A percentile compares a stretch with the other conserved stretches of the same genome.
phyloP scores from a whole-genome alignment of 2,888 invertebrate species.

The Euzetes globulus region DNA sequence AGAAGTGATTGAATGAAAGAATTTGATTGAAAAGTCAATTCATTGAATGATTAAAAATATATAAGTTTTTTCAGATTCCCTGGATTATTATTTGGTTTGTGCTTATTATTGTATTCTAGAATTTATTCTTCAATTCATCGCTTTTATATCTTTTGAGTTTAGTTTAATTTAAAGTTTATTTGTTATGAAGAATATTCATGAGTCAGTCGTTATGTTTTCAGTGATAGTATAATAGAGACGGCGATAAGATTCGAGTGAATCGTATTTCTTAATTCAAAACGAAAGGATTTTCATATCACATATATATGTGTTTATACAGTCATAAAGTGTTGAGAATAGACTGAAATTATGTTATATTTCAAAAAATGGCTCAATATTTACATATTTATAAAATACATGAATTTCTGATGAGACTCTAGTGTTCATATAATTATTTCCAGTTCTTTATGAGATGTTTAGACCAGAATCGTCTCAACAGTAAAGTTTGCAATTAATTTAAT shows the following conservation, averaged over 20 bases:
- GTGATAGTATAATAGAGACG: background rate
- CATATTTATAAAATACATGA: background rate
- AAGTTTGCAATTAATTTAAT: background rate
- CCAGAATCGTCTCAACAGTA: background rate
- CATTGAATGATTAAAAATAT: too few species aligned
- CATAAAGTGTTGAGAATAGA: background rate
- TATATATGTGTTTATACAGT: slow-evolving; percentile 4
- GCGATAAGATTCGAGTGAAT: background rate
- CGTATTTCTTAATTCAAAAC: background rate
- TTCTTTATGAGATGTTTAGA: background rate
- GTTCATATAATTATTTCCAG: background rate
- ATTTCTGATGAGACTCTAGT: background rate
- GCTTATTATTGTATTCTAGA: background rate
- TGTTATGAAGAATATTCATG: background rate
- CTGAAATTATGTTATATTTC: background rate
- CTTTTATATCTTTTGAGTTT: too few species aligned
- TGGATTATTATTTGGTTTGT: too few species aligned
- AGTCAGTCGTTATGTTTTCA: background rate
- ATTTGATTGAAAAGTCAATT: too few species aligned
- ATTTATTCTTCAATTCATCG: background rate
- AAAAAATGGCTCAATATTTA: background rate
- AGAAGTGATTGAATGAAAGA: too few species aligned
- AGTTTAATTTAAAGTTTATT: background rate
- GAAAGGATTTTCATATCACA: background rate
- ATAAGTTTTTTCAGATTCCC: too few species aligned